phyloP scores from a whole-genome alignment of 2,797 vertebrate species.

The Anguilla pacifica region DNA sequence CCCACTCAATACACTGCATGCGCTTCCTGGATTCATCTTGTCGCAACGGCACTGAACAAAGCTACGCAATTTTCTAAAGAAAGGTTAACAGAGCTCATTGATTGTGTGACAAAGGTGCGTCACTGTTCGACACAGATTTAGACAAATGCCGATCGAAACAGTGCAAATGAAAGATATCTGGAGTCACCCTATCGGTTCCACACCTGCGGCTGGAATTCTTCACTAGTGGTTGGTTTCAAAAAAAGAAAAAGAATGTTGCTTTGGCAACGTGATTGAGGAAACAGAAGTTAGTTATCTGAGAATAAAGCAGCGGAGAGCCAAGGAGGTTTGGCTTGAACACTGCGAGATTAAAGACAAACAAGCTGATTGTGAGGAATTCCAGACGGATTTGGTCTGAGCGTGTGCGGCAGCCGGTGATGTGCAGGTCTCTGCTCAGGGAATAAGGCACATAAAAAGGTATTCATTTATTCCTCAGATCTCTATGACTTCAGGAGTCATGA shows the following conservation, averaged over 20 bases:
- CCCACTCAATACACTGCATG: conserved; percentile 9
- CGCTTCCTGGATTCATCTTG: conserved; percentile 24
- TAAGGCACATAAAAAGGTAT: conserved; percentile 18
- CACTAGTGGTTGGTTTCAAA: conserved; percentile 20
- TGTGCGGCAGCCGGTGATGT: conserved; percentile 43
- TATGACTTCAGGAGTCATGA: conserved; percentile 39
- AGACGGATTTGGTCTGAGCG: conserved; percentile 38
- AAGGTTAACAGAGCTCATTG: not conserved
- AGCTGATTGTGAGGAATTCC: conserved; percentile 13
- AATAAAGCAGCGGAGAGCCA: conserved; percentile 48
- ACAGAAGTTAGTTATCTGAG: conserved; percentile 50
- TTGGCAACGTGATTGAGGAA: conserved; percentile 45
- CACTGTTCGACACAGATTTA: not conserved
- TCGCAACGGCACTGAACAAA: conserved; percentile 14
- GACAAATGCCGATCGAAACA: not conserved
- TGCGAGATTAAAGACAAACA: conserved; percentile 52
- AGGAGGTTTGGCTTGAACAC: conserved; percentile 39
- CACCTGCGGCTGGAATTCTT: conserved; percentile 35
- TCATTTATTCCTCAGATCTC: conserved; percentile 29
- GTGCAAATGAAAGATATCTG: conserved; percentile 36
- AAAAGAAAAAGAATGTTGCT: conserved; percentile 36
- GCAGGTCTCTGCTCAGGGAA: conserved; percentile 58
- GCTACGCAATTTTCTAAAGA: conserved; percentile 5
- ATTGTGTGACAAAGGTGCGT: not conserved
- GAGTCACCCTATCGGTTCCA: conserved; percentile 40